phyloP scores from a whole-genome alignment of 1,140 invertebrate genomes.

The Lordiphosa collinella region DNA sequence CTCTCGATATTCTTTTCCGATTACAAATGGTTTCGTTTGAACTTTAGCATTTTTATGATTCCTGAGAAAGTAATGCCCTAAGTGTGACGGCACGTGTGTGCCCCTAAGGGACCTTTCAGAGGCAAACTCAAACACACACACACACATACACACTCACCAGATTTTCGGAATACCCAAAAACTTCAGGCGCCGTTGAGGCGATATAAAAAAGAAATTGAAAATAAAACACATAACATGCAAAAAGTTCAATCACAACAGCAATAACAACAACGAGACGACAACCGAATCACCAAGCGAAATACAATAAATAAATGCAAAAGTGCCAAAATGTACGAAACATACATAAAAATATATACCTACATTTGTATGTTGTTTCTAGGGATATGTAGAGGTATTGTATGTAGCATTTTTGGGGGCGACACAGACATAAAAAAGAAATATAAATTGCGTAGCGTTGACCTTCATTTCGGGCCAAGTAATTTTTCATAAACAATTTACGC shows the following conservation, averaged over 20 bases:
- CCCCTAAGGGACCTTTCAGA: slow-evolving; percentile 27
- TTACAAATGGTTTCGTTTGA: too few species aligned
- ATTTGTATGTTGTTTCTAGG: slow-evolving; percentile 14
- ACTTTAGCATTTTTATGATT: neutral
- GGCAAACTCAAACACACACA: too few species aligned
- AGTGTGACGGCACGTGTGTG: slow-evolving; percentile 38
- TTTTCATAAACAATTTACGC: slow-evolving; percentile 77
- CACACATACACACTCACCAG: too few species aligned
- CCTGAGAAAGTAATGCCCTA: neutral
- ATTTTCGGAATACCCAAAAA: slow-evolving; percentile 15
- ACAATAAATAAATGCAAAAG: slow-evolving; percentile 68
- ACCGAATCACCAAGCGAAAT: slow-evolving; percentile 25
- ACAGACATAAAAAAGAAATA: slow-evolving; percentile 69
- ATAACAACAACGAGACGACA: slow-evolving; percentile 11
- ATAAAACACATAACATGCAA: slow-evolving; percentile 17
- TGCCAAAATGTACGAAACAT: slow-evolving; percentile 21
- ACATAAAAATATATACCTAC: slow-evolving; percentile 14
- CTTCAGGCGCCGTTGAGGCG: slow-evolving; percentile 37
- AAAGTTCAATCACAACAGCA: neutral
- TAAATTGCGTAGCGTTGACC: slow-evolving; percentile 75
- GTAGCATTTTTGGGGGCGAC: slow-evolving; percentile 13
- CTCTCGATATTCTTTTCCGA: too few species aligned
- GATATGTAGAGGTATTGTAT: slow-evolving; percentile 26
- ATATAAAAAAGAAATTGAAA: slow-evolving; percentile 67
- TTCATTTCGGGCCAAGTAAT: slow-evolving; percentile 75